Conservation (phyloP, 2,113 vertebrate species). For the Fregata magnificens region DNA sequence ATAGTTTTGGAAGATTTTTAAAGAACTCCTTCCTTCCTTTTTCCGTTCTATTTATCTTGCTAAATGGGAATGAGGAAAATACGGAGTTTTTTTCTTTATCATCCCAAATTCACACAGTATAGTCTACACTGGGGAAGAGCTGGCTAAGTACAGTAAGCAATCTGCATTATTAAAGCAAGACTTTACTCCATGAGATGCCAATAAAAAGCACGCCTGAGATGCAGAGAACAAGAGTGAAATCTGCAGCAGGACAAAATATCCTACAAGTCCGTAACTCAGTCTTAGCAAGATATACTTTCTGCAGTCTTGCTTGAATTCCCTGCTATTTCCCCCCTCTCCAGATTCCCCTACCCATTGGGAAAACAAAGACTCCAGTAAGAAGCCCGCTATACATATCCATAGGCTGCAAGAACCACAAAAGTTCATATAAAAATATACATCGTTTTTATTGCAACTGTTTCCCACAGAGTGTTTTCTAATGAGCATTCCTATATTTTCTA, state of each 20-base stretch:
- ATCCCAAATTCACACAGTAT: background rate
- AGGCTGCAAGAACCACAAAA: background rate
- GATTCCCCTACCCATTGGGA: background rate
- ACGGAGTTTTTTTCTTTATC: rapidly evolving
- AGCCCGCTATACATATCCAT: background rate
- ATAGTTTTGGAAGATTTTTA: background rate
- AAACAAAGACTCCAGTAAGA: background rate
- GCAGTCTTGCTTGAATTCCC: background rate
- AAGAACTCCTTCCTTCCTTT: background rate
- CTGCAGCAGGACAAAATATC: background rate
- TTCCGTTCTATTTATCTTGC: background rate
- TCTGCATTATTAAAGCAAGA: background rate
- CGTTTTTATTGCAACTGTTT: background rate
- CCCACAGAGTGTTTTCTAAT: background rate
- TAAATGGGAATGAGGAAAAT: background rate
- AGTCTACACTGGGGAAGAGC: background rate
- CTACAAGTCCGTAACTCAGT: background rate
- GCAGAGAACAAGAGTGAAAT: background rate
- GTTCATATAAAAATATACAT: background rate
- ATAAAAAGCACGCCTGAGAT: background rate
- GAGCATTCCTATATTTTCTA: background rate
- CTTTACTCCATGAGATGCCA: background rate
- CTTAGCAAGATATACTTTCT: background rate
- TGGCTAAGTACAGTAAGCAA: background rate
- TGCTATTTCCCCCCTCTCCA: background rate